Evolutionary conservation across 2,113 vertebrate genomes (phyloP).

Genomic region (Xenopus laevis): DNA sequence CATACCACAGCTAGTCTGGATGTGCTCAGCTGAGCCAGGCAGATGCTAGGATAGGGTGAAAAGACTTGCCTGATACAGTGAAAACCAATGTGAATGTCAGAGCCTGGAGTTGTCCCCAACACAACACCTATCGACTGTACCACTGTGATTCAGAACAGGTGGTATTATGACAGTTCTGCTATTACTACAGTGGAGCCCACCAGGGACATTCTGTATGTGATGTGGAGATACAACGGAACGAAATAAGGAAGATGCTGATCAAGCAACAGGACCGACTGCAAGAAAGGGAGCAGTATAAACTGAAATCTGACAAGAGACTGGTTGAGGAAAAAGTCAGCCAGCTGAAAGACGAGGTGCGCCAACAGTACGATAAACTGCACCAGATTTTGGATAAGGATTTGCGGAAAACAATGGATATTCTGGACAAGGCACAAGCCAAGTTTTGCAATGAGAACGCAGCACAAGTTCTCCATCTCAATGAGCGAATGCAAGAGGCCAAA

Average conservation of each 20-base stretch:
- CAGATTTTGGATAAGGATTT: slow-evolving; percentile 95
- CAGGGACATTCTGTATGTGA: slow-evolving; percentile 94
- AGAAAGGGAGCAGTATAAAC: too few relatives aligned
- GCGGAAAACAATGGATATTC: slow-evolving; percentile 89
- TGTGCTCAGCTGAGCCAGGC: too few relatives aligned
- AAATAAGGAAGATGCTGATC: too few relatives aligned
- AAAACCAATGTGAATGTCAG: too few relatives aligned
- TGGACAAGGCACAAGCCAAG: slow-evolving; percentile 93
- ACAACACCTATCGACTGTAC: slow-evolving; percentile 93
- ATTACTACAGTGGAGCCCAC: slow-evolving; percentile 91
- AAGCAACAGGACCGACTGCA: too few relatives aligned
- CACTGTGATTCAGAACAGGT: slow-evolving; percentile 97
- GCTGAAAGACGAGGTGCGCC: slow-evolving; percentile 92
- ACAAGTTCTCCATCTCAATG: slow-evolving; percentile 87
- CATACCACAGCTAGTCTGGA: too few relatives aligned
- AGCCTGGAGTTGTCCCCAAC: slow-evolving; percentile 96
- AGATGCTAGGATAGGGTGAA: too few relatives aligned
- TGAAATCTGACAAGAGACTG: too few relatives aligned
- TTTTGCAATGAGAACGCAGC: slow-evolving; percentile 94
- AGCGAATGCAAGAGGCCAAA: slow-evolving; percentile 95
- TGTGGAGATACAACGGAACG: slow-evolving; percentile 89
- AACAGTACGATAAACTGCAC: slow-evolving; percentile 97
- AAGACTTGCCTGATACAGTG: too few relatives aligned
- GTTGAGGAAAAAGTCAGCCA: slow-evolving; percentile 96
- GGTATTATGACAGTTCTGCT: slow-evolving; percentile 97